Percentiles rank a stretch among this genome's conserved stretches.
Evolutionary conservation across 1,140 invertebrate genomes (phyloP).

Genomic region (Adelges cooleyi): DNA sequence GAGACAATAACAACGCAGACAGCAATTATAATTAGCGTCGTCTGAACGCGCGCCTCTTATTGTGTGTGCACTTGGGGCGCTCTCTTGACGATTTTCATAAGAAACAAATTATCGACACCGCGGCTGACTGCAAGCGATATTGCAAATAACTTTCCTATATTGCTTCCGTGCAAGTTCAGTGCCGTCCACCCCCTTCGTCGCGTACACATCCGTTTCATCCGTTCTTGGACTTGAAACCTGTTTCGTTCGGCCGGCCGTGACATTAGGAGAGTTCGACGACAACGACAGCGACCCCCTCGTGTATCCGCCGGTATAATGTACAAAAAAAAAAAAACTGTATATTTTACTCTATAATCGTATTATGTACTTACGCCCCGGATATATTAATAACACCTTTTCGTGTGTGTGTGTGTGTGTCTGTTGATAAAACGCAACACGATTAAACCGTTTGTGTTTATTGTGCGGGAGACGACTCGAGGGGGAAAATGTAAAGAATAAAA

Average conservation of each 20-base stretch:
- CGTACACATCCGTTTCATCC: neutral
- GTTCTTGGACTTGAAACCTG: neutral
- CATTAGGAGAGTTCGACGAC: neutral
- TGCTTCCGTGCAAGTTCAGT: too few species aligned
- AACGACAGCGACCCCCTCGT: too few species aligned
- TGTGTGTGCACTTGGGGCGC: too few species aligned
- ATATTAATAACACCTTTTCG: slow-evolving; percentile 15
- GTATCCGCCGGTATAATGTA: too few species aligned
- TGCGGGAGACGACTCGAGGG: too few species aligned
- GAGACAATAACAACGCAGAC: too few species aligned
- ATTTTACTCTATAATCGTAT: neutral
- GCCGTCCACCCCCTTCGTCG: neutral
- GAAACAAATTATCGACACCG: too few species aligned
- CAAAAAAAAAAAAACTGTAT: too few species aligned
- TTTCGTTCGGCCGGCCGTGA: slow-evolving; percentile 3
- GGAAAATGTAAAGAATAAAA: neutral
- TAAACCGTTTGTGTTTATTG: neutral
- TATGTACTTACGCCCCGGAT: neutral
- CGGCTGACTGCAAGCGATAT: too few species aligned
- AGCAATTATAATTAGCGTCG: too few species aligned
- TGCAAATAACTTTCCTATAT: neutral
- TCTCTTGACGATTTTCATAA: too few species aligned
- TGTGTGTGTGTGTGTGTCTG: neutral
- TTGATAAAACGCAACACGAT: neutral
- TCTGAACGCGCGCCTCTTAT: too few species aligned